Evolutionary conservation across 2,113 vertebrate genomes (phyloP), one percentile per base, ranked within the genome.

Genomic region (Petroica traversi): DNA sequence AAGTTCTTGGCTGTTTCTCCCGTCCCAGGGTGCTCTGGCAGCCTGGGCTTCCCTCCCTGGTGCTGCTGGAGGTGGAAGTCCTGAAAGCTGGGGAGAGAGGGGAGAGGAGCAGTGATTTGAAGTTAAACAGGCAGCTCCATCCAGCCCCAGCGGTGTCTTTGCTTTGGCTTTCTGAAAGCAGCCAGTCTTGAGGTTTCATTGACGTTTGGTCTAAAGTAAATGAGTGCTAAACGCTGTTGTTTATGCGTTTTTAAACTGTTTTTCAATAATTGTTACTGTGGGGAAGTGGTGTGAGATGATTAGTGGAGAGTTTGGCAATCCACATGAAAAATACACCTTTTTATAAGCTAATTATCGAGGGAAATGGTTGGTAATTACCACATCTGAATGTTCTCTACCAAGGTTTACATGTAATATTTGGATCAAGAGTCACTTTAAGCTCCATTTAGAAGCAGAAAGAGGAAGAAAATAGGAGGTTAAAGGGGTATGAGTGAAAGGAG

Each of bases 231-330:
- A 84, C 16, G 68, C 66, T 76, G 46, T 91, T 89, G 67, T 94
- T 93, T 85, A 71, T 90, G 85, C 43, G 4, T 88, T 95, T 94
- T 80, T 71, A 93, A 95, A 71, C 82, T 63, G 71, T 74, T 89
- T 55, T 91, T 94, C 82, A 33, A 48, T 95, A 84, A 85, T 92
- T 89, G 88, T 92, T 96, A 62, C 75, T 63, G 82, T 52, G 68
- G 85, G 82, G 90, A 94, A 83, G 85, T 80, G 86, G 88, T 85
- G 83, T 62, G 90, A 92, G 93, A 74, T 95, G 94, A 86, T 96
- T 94, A 96, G 93, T 48, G 82, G 93, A 96, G 82, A 84, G 85
- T 96, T 86, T 93, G 93, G 90, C 93, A 93, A 52, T 93, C 85
- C 88, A 57, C 72, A 48, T 93, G 90, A 88, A 94, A 96, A 95